phyloP scores from a whole-genome alignment of 2,888 invertebrate genomes.

The Lordiphosa andalusiaca region DNA sequence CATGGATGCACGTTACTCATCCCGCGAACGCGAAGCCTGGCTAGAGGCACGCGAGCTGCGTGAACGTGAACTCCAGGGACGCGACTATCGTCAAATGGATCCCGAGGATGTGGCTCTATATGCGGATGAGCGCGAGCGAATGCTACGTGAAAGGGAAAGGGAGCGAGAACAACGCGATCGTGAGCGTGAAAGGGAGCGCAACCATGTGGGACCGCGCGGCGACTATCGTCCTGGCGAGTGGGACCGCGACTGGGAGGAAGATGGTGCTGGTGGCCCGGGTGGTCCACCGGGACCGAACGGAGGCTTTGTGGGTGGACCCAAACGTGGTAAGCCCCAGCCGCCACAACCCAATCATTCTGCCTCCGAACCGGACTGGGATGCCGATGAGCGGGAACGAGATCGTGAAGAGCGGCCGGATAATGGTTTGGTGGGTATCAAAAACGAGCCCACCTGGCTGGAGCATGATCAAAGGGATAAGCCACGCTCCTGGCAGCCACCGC shows the following conservation, averaged over 20 bases:
- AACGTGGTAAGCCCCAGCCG: constrained; percentile 50
- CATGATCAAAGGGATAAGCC: constrained; percentile 71
- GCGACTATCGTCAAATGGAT: constrained; percentile 67
- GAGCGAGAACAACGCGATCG: constrained; percentile 66
- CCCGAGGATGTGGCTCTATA: constrained; percentile 56
- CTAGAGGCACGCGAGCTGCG: constrained; percentile 67
- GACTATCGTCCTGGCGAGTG: constrained; percentile 76
- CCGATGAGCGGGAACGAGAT: constrained; percentile 61
- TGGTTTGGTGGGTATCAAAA: constrained; percentile 32
- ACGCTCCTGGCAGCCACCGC: constrained; percentile 52
- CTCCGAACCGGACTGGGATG: constrained; percentile 79
- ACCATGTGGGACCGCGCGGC: constrained; percentile 45
- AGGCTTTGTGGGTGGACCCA: constrained; percentile 75
- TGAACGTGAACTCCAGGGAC: constrained; percentile 49
- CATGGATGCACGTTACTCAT: constrained; percentile 70
- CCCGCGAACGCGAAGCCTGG: constrained; percentile 70
- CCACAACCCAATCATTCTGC: constrained; percentile 64
- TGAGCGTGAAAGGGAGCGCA: constrained; percentile 45
- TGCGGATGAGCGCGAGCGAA: constrained; percentile 70
- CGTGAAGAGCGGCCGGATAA: constrained; percentile 27
- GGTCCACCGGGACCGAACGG: constrained; percentile 30
- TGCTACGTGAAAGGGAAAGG: constrained; percentile 51
- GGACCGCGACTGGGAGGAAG: constrained; percentile 76
- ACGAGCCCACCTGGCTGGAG: constrained; percentile 61
- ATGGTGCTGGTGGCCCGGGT: constrained; percentile 33